Evolutionary conservation across 2,113 vertebrate species (phyloP).

Genomic region (Acanthochromis polyacanthus): DNA sequence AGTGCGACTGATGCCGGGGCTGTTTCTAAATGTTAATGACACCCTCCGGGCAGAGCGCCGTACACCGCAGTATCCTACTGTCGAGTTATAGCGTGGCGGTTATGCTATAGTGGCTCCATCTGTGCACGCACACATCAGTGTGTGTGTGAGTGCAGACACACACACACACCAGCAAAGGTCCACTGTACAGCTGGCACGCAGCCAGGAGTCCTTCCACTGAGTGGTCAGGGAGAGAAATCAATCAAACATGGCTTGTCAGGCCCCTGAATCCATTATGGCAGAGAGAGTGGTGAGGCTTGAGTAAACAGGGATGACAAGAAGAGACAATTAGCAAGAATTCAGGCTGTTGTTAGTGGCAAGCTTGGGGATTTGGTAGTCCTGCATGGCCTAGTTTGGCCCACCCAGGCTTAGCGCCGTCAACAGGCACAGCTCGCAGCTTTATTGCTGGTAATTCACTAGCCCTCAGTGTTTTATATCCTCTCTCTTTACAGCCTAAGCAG

Average conservation of each 20-base stretch:
- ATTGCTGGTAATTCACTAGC: conserved; percentile 78
- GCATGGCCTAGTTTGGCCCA: conserved; percentile 70
- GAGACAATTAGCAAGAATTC: conserved; percentile 79
- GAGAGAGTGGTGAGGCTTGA: conserved; percentile 80
- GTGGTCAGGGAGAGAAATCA: conserved; percentile 78
- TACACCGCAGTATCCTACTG: conserved; percentile 58
- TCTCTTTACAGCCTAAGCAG: conserved; percentile 74
- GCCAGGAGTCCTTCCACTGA: conserved; percentile 81
- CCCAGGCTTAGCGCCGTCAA: conserved; percentile 55
- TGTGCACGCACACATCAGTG: conserved; percentile 66
- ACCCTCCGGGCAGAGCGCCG: conserved; percentile 72
- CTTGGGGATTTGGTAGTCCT: conserved; percentile 71
- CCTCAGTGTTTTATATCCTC: conserved; percentile 70
- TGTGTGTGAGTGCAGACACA: conserved; percentile 27
- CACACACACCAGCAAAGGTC: conserved; percentile 42
- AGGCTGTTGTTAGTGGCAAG: conserved; percentile 63
- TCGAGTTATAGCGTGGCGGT: conserved; percentile 71
- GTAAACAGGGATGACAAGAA: conserved; percentile 81
- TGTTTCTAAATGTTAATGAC: conserved; percentile 84
- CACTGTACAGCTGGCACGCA: conserved; percentile 76
- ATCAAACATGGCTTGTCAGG: conserved; percentile 81
- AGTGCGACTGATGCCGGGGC: conserved; percentile 75
- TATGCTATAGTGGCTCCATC: conserved; percentile 80
- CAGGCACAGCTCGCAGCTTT: conserved; percentile 66
- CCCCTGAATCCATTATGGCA: conserved; percentile 77